A percentile compares a stretch with the other conserved stretches of the same genome.
Conservation (phyloP, 2,888 invertebrate species). For the Platerodrilus igneus region DNA sequence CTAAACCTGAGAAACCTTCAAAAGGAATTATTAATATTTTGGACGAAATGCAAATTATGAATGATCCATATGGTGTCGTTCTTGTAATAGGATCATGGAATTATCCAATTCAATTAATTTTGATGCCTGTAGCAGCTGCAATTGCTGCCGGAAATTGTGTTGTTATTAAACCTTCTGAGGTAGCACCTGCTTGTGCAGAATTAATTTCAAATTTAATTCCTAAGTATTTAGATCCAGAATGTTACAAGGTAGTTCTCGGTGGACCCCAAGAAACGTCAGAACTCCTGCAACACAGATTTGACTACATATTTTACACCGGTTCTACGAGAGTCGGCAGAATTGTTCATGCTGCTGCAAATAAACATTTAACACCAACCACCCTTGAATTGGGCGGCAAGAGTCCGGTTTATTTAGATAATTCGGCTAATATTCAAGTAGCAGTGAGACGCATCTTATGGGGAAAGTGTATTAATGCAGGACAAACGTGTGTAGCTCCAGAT, state of each 20-base stretch:
- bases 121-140: conserved; percentile 78
- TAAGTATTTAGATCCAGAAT: conserved; percentile 80
- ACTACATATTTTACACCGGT: conserved; percentile 75
- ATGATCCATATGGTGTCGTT: conserved; percentile 88
- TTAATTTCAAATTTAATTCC: conserved; percentile 73
- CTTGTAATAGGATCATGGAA: conserved; percentile 93
- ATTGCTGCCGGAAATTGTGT: conserved; percentile 91
- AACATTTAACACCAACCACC: conserved; percentile 67
- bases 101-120: conserved; percentile 81
- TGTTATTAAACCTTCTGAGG: conserved; percentile 87
- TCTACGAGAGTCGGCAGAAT: conserved; percentile 62
- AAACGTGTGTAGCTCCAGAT: conserved; percentile 95
- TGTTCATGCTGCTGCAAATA: conserved; percentile 64
- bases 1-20: conserved; percentile 67
- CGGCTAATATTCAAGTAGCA: conserved; percentile 70
- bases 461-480: conserved; percentile 86
- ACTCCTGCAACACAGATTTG: conserved; percentile 64
- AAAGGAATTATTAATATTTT: conserved; percentile 62
- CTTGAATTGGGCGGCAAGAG: conserved; percentile 67
- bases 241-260: conserved; percentile 56
- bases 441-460: conserved; percentile 89
- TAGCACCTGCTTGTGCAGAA: conserved; percentile 67
- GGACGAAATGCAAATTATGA: conserved; percentile 57
- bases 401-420: conserved; percentile 70
- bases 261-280: conserved; percentile 63